Evolutionary conservation across 1,140 invertebrate genomes (phyloP).

Genomic region (Globodera ellingtonae): DNA sequence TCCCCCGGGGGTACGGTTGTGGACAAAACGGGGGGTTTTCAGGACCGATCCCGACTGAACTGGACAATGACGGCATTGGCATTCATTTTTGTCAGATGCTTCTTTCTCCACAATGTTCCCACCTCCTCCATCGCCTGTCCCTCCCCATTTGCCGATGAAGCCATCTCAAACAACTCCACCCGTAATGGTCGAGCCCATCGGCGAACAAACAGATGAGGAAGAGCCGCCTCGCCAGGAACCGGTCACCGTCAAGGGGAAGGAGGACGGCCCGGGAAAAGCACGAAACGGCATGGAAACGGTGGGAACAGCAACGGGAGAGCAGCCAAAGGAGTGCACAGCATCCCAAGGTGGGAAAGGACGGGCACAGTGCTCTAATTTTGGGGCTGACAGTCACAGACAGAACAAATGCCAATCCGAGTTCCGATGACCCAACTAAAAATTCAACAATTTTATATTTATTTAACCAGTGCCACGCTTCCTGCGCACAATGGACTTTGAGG

Average conservation of each 20-base stretch:
- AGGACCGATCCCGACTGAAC: not conserved
- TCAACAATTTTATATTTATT: not conserved
- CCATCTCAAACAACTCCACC: not conserved
- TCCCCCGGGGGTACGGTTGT: not conserved
- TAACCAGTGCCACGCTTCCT: not conserved
- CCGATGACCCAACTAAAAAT: not conserved
- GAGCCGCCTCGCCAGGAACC: not conserved
- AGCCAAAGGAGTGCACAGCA: no score
- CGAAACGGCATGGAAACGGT: not conserved
- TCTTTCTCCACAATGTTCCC: not conserved
- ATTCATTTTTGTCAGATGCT: not conserved
- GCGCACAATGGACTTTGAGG: conserved; percentile 7
- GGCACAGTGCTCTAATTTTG: no score
- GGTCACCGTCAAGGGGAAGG: not conserved
- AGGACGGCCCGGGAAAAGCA: not conserved
- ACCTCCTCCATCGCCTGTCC: not conserved
- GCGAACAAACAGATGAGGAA: not conserved
- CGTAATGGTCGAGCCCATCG: not conserved
- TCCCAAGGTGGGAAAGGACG: no score
- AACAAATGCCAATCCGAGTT: no score
- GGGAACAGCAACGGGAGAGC: no score
- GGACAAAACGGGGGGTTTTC: not conserved
- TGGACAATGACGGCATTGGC: not conserved
- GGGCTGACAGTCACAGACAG: no score
- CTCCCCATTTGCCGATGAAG: not conserved